Base-by-base conservation (phyloP, 2,797 vertebrate species). In the Oreonectes daqikongensis region DNA sequence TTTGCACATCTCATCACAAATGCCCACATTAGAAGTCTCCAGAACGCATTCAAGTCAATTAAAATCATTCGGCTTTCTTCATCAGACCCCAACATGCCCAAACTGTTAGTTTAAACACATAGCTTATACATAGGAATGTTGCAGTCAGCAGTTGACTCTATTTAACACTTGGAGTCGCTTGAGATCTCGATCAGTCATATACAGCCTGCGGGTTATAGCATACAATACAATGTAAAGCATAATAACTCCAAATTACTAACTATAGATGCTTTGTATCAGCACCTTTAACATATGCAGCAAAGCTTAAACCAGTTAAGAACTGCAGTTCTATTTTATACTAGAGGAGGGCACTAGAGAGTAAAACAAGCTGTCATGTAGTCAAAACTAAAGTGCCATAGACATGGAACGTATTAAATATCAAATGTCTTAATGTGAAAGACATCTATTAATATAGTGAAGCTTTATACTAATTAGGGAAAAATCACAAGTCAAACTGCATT, bases 1-100 rank as follows among this genome's bases (percentile, higher is more conserved):
- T 89, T 86, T 86, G 89, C 87, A 90, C 88, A 50, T 63, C 55
- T 68, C 17, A 86, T 90, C 80, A 89, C 84, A 83, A 89, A 90
- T 79, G 67, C 28, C 77, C 84, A 86, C 82, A 84, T 78, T 59
- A 28, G 48, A 38, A 50, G 35, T 22, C 28, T 46, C 30, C 48
- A 48, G 32, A 61, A 77, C 17, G 8, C 30, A 69, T 24, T 69
- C 74, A 76, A 75, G 73, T 75, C 68, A 70, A 40, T 44, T 5
- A 42, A 52, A 69, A 55, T 64, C 40, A 26, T 60, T 76, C 17
- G 15, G 26, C 48, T 28, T 15, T 24, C 26, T 48, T 60, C 65
- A 44, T 60, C 35, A 72, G 42, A 71, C 73, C 65, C 69, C 7
- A 24, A 42, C 65, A 63, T 71, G 71, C 57, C 60, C 22, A 22